Evolutionary conservation across 2,888 invertebrate species (phyloP), one percentile per base, ranked within the genome.

Genomic region (Dendrolimus houi): DNA sequence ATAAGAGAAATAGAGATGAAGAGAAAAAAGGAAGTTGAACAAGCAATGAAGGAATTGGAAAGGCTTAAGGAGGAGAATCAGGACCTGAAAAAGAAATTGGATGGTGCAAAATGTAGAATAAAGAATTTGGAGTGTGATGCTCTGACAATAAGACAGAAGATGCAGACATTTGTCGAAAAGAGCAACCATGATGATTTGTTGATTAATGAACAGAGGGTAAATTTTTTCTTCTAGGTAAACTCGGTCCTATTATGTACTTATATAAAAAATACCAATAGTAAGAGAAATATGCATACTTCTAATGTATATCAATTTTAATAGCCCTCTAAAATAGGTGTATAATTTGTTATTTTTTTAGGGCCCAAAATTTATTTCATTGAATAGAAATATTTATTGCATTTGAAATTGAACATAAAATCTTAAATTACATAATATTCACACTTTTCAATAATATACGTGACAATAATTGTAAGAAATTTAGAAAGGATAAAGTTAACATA

Each of bases 41-140:
- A 82, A 56, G 82, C 94, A 1, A 90, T 92, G 64, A 93, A 92
- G 68, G 93, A 95, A 56, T 87, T 94, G 9, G 79, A 87, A 2
- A 70, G 72, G 0, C 69, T 94, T 0, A 93, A 92, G 71, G 73
- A 79, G 2, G 92, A 92, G 42, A 83, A 93, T 60, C 92, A 92
- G 40, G 93, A 93, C 0, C 74, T 92, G 8, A 94, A 92, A 65
- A 93, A 87, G 60, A 95, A 94, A 73, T 73, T 93, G 1, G 93
- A 94, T n/a, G 94, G 93, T 0, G 83, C 93, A 0, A 94, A 92
- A 74, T 94, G 95, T 42, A 92, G 96, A 65, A 92, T 93, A 59
- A 93, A 92, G 71, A 94, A 93, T 56, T 79, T 96, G 29, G 94
- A 94, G 67, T 92, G 92, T 58, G 95, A 96, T 61, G 76, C 92